Evolutionary conservation across 2,797 vertebrate genomes (phyloP), one percentile per base, ranked within the genome.

Genomic region (Zalophus californianus): DNA sequence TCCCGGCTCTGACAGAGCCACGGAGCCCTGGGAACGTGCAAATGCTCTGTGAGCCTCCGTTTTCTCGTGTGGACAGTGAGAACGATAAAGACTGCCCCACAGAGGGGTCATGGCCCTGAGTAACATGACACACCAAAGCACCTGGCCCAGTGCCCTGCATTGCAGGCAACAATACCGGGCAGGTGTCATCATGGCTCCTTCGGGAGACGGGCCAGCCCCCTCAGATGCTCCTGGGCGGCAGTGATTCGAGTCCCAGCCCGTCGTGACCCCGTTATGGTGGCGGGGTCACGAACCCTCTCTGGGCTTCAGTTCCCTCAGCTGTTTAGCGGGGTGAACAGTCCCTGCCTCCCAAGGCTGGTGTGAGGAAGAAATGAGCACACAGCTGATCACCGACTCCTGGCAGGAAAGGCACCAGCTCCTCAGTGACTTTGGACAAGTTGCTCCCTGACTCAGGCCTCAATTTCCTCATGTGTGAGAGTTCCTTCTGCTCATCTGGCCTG

Each of bases 1-100:
- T 62, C 50, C 73, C 13, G 44, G 14, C n/a, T 64, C 27, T 6
- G 54, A 11, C 32, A 14, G 21, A 90, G 32, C 27, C 4, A 0
- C 0, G 0, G 38, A 35, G 18, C 48, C 54, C 60, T 14, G 52
- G 35, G 50, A 23, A 48, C 10, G 8, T 3, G 16, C 0, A 3
- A 35, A 38, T 25, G 1, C 16, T 85, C n/a, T 56, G 27, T 64
- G 29, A 84, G 66, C 38, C 82, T 86, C 35, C 7, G 38, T 54
- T 83, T 66, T 66, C 54, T 80, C 68, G 16, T 13, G 16, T 9
- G 48, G 77, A 48, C 56, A 12, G 7, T 32, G 41, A 75, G 23
- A 77, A 50, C 23, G 41, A 52, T 58, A 50, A 78, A 64, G 18
- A 52, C 27, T 12, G 15, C 3, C 1, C 15, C 23, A 2, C 7